Percentiles rank a stretch among this genome's conserved stretches.
These are phyloP conservation scores for Dichetophora obliterata DNA, from an alignment of 2,888 invertebrate species.

Conservation along the genomic window DNA sequence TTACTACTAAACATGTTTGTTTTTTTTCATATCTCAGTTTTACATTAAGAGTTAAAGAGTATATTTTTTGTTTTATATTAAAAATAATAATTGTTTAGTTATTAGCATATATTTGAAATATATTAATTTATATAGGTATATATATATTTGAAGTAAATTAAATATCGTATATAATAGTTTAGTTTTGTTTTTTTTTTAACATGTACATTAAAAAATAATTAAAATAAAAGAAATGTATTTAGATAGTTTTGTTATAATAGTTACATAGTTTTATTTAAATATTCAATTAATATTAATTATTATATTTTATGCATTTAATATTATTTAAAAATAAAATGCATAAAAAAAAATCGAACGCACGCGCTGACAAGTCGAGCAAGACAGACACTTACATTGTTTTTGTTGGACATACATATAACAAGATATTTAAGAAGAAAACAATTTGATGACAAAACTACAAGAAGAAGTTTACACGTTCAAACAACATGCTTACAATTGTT, in stretches of 20 bases:
- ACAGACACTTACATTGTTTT: not conserved
- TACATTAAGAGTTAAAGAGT: slow-evolving; percentile 23
- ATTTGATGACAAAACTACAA: not conserved
- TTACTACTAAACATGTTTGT: not conserved
- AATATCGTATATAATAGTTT: slow-evolving; percentile 23
- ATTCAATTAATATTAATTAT: slow-evolving; percentile 27
- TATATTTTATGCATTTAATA: slow-evolving; percentile 14
- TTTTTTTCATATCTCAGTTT: not conserved
- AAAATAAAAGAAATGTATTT: slow-evolving; percentile 8
- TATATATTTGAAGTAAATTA: not conserved
- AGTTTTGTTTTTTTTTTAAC: slow-evolving; percentile 31
- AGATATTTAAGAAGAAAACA: not conserved
- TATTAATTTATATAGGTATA: slow-evolving; percentile 15
- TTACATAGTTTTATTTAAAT: slow-evolving; percentile 27
- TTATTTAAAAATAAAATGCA: slow-evolving; percentile 35
- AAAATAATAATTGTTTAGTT: slow-evolving; percentile 9
- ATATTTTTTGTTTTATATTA: slow-evolving; percentile 21
- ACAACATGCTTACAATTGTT: not conserved
- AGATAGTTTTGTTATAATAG: not conserved
- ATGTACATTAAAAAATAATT: slow-evolving; percentile 22
- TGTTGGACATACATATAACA: not conserved
- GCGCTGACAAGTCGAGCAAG: not conserved
- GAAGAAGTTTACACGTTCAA: not conserved
- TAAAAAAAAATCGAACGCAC: not conserved
- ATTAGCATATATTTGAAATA: slow-evolving; percentile 26